Evolutionary conservation across 2,113 vertebrate species (phyloP).

Genomic region (Misgurnus mizolepis): DNA sequence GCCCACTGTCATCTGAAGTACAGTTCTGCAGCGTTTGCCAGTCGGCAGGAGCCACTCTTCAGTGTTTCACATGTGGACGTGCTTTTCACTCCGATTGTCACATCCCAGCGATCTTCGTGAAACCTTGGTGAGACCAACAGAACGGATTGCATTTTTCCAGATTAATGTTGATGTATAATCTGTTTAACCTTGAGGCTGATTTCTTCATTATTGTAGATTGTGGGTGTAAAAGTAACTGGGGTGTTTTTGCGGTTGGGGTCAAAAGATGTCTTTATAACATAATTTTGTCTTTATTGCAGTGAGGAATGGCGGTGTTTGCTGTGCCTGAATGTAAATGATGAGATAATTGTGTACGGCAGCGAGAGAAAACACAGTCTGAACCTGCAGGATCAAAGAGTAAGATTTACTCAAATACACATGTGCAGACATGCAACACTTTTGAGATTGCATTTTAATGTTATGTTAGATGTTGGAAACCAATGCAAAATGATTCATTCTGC

Average conservation of each 20-base stretch:
- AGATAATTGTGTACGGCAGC: conserved; percentile 44
- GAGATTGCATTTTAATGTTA: not conserved
- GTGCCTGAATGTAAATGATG: conserved; percentile 57
- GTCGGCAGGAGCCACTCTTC: conserved; percentile 23
- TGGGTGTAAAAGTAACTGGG: not conserved
- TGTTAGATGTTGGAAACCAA: not conserved
- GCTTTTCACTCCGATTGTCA: conserved; percentile 61
- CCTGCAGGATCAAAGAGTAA: conserved; percentile 60
- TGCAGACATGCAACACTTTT: not conserved
- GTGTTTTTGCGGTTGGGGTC: too few species aligned
- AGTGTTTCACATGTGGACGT: conserved; percentile 56
- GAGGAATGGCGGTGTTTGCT: conserved; percentile 57
- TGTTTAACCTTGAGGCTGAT: too few species aligned
- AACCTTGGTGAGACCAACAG: conserved; percentile 32
- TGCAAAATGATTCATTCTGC: conserved; percentile 3
- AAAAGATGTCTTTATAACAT: not conserved
- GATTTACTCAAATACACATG: not conserved
- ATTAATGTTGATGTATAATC: too few species aligned
- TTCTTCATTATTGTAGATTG: not conserved
- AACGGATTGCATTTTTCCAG: not conserved
- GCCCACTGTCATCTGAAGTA: not conserved
- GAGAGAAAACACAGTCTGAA: conserved; percentile 52
- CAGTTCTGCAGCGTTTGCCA: conserved; percentile 54
- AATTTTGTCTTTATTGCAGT: conserved; percentile 20
- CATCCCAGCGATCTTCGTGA: conserved; percentile 53